Evolutionary conservation across 2,113 vertebrate genomes (phyloP).

Genomic region (Saccopteryx leptura): DNA sequence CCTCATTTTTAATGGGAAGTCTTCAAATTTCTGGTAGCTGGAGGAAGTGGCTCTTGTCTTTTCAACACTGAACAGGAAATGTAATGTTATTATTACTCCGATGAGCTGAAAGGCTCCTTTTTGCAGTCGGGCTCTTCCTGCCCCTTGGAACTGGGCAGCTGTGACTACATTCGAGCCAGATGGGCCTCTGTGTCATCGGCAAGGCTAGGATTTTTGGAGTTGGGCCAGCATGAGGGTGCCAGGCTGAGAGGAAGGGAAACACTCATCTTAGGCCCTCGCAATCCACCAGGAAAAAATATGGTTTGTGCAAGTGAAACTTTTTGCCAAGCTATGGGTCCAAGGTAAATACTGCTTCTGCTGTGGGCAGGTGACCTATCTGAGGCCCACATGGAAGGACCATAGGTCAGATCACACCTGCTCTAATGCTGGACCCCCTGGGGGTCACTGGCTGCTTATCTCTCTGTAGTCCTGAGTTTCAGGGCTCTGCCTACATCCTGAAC

Average conservation of each 20-base stretch:
- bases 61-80: constrained; percentile 66
- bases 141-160: constrained; percentile 3
- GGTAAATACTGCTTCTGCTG: constrained; percentile 48
- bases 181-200: not conserved
- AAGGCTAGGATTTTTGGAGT: not conserved
- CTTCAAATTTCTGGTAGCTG: constrained; percentile 71
- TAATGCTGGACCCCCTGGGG: not conserved
- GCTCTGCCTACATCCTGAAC: not conserved
- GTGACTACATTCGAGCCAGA: not conserved
- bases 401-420: constrained; percentile 55
- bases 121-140: constrained; percentile 38
- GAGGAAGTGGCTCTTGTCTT: constrained; percentile 71
- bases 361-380: not conserved
- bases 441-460: constrained; percentile 1
- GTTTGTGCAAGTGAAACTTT: not conserved
- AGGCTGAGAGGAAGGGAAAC: constrained; percentile 20
- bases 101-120: not conserved
- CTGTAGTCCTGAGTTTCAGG: not conserved
- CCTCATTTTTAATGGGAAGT: constrained; percentile 82
- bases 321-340: constrained; percentile 13
- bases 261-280: not conserved
- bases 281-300: constrained; percentile 63
- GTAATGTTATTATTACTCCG: constrained; percentile 70
- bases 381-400: not conserved
- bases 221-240: not conserved